phyloP scores from a whole-genome alignment of 2,113 vertebrate genomes.

The Engystomops pustulosus region DNA sequence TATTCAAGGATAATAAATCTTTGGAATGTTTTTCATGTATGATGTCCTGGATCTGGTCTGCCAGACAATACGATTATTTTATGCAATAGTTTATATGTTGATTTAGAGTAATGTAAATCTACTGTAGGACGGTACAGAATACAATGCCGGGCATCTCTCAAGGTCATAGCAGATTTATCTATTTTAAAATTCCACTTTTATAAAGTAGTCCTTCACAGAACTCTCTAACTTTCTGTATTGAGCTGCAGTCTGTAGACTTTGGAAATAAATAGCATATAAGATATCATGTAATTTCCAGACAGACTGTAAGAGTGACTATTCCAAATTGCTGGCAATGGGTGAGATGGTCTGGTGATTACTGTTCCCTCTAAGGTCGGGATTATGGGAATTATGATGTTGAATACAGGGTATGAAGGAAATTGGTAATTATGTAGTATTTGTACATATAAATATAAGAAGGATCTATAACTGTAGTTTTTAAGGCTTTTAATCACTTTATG shows the following conservation, averaged over 20 bases:
- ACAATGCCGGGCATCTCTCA: neutral
- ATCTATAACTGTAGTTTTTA: no score
- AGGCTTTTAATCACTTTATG: no score
- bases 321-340: neutral
- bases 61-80: slow-evolving; percentile 34
- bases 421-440: no score
- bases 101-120: slow-evolving; percentile 6
- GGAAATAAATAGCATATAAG: slow-evolving; percentile 8
- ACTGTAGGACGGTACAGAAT: slow-evolving; percentile 21
- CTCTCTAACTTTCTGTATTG: neutral
- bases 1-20: slow-evolving; percentile 48
- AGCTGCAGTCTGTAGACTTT: neutral
- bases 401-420: no score
- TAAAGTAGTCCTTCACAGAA: neutral
- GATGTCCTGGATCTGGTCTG: slow-evolving; percentile 17
- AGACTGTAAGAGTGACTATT: neutral
- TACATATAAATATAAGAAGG: no score
- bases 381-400: neutral
- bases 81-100: slow-evolving; percentile 33
- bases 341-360: neutral
- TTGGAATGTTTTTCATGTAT: slow-evolving; percentile 51
- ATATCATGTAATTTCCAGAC: neutral
- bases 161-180: slow-evolving; percentile 23
- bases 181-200: slow-evolving; percentile 20
- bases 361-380: neutral